Percentiles rank a stretch among this genome's conserved stretches.
phyloP scores from a whole-genome alignment of 2,797 vertebrate genomes.

The Limnodromus scolopaceus region DNA sequence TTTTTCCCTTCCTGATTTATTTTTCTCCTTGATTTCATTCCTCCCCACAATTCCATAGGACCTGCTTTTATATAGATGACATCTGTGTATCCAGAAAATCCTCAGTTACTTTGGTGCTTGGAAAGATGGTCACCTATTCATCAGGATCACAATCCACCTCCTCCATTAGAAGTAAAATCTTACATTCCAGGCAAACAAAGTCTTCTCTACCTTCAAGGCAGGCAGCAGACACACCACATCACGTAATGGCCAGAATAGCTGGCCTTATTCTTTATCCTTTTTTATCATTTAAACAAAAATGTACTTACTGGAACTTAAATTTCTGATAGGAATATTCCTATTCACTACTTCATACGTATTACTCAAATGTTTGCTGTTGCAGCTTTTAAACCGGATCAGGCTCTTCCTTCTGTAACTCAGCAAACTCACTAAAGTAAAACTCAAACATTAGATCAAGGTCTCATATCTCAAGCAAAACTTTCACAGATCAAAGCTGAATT shows the following conservation, averaged over 20 bases:
- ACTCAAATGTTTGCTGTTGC: neutral
- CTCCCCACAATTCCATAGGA: neutral
- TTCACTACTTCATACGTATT: neutral
- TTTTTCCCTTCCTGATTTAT: neutral
- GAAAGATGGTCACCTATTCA: neutral
- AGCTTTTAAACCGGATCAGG: neutral
- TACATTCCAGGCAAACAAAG: neutral
- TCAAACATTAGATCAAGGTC: slow-evolving; percentile 3
- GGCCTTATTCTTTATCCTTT: neutral
- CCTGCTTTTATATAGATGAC: neutral
- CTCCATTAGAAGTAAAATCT: neutral
- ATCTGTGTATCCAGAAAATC: neutral
- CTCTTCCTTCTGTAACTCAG: neutral
- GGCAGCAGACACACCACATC: neutral
- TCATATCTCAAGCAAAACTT: neutral
- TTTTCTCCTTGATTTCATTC: neutral
- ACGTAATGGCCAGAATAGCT: neutral
- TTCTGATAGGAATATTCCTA: neutral
- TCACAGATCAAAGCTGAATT: neutral
- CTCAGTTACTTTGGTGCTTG: neutral
- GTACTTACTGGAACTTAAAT: neutral
- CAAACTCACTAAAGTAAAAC: slow-evolving; percentile 1
- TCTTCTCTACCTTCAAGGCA: neutral
- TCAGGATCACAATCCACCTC: neutral
- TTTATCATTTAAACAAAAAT: neutral